Conservation (phyloP, 2,797 vertebrate species). For the Chaetodon trifasciatus region DNA sequence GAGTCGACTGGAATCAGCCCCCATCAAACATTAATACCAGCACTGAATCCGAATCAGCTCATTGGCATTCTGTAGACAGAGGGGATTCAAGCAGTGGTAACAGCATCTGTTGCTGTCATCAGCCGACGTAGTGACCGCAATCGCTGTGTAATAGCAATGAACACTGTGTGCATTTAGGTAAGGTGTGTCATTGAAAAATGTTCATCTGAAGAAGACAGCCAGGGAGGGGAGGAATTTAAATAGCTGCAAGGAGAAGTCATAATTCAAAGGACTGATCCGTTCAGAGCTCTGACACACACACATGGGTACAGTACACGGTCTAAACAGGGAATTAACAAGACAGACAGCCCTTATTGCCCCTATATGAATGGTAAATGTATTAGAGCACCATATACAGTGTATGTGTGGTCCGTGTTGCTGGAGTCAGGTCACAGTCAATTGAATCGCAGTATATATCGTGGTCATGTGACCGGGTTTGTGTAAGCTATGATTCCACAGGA, state of each 20-base stretch:
- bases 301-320: background rate
- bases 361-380: slow-evolving; percentile 43
- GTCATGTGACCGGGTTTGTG: slow-evolving; percentile 33
- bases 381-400: slow-evolving; percentile 16
- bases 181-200: background rate
- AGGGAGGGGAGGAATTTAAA: slow-evolving; percentile 3
- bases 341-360: background rate
- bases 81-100: background rate
- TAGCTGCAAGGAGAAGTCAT: slow-evolving; percentile 33
- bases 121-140: slow-evolving; percentile 34
- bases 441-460: slow-evolving; percentile 14
- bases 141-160: slow-evolving; percentile 3
- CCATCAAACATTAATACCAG: slow-evolving; percentile 53
- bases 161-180: slow-evolving; percentile 19
- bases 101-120: slow-evolving; percentile 52
- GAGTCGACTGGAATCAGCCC: slow-evolving; percentile 40
- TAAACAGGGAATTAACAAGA: slow-evolving; percentile 25
- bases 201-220: slow-evolving; percentile 3
- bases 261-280: slow-evolving; percentile 45
- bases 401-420: slow-evolving; percentile 14
- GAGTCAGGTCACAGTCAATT: slow-evolving; percentile 47
- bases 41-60: slow-evolving; percentile 66
- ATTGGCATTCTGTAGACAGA: slow-evolving; percentile 53
- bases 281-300: slow-evolving; percentile 9
- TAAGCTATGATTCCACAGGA: slow-evolving; percentile 24